Conservation (phyloP, 2,888 invertebrate species). For the Lydus trimaculatus region DNA sequence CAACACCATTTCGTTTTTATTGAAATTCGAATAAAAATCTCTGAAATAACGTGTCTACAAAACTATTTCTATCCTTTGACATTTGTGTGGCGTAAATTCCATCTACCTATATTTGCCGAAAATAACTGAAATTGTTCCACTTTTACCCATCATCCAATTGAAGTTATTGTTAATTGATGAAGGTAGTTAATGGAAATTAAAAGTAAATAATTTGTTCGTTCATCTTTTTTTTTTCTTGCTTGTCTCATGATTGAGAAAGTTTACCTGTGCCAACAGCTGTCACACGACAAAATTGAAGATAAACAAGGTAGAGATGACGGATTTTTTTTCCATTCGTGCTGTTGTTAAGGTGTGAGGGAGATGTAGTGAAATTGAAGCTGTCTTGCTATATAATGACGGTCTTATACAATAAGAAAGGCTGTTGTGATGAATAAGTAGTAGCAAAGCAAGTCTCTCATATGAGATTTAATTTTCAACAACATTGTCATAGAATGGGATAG, state of each 20-base stretch:
- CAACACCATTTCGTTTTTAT: too few relatives aligned
- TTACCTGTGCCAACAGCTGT: constrained; percentile 8
- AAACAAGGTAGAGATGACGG: not conserved
- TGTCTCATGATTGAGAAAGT: constrained; percentile 2
- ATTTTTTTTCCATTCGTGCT: not conserved
- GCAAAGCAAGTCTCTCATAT: constrained; percentile 35
- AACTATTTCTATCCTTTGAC: too few relatives aligned
- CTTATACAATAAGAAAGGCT: constrained; percentile 34
- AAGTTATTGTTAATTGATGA: not conserved
- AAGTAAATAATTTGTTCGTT: constrained; percentile 2
- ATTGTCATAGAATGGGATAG: constrained; percentile 51
- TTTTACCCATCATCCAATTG: not conserved
- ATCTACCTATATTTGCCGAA: too few relatives aligned
- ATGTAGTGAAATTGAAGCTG: not conserved
- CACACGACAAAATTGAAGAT: not conserved
- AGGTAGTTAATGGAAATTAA: not conserved
- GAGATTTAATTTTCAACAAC: constrained; percentile 54
- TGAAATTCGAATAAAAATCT: too few relatives aligned
- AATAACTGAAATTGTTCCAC: too few relatives aligned
- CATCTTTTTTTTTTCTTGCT: not conserved
- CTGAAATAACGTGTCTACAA: too few relatives aligned
- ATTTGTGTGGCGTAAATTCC: too few relatives aligned
- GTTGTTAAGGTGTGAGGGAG: not conserved
- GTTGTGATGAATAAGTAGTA: constrained; percentile 38
- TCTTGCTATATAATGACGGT: not conserved